Base-by-base conservation (phyloP, 2,113 vertebrate genomes). In the Mastomys coucha region DNA sequence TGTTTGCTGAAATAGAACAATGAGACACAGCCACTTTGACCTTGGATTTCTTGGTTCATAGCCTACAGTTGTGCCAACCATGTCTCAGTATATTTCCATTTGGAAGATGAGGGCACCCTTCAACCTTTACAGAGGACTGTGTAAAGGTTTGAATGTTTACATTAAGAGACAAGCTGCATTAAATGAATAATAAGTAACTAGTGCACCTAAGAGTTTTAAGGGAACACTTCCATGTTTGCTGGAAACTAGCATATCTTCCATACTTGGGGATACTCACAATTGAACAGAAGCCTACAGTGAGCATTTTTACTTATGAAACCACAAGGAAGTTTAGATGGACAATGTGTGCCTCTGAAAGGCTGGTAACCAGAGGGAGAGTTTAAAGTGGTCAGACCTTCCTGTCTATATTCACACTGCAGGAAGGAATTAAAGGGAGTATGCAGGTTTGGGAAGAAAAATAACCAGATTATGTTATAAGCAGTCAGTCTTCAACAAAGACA, bases 401-500 rank as follows among this genome's bases (percentile, higher is more conserved):
- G n/a, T 96, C 56, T 90, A 20, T 24, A 69, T 86, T 90, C 28
- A 42, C 58, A 76, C 77, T 60, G 24, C 10, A 56, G 1, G 42
- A 80, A 94, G 11, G 28, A 91, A 90, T 93, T 85, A 94, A 85
- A 95, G 39, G 12, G 84, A 82, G 26, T 88, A 10, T 11, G 42
- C 33, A 84, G 60, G 28, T 45, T 56, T 78, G 33, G 42, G 42
- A 13, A 7, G 24, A 16, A 36, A 17, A 76, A 31, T 33, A 26
- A 58, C n/a, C 82, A 36, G 84, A 75, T 51, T 17, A 28, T 28
- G 13, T 92, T 93, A 51, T 90, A 88, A 95, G 60, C 80, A 91
- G 75, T 96, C 80, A 91, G 75, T 96, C 89, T 93, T 42, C 81
- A 81, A 53, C 36, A 94, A 96, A 89, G 39, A 72, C 82, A 65